These are phyloP conservation scores for Bufotes viridis DNA, from an alignment of 2,797 vertebrate species.

Conservation along the genomic window DNA sequence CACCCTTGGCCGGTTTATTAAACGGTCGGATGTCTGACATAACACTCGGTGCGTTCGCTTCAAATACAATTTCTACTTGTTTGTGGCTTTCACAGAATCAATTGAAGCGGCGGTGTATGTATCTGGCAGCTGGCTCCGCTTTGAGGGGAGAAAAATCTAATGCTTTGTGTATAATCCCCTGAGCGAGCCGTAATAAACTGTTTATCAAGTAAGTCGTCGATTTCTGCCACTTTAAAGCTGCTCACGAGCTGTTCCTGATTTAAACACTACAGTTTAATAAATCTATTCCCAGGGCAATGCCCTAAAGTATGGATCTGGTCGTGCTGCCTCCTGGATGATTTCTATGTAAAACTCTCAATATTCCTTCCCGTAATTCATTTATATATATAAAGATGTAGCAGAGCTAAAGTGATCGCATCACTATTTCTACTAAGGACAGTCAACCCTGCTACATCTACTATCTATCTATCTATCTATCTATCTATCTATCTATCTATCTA, in stretches of 20 bases:
- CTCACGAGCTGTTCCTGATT: slow-evolving; percentile 64
- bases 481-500: neutral
- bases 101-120: slow-evolving; percentile 65
- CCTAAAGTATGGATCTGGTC: neutral
- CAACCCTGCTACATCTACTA: neutral
- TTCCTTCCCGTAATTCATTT: slow-evolving; percentile 1
- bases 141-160: slow-evolving; percentile 49
- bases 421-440: neutral
- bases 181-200: slow-evolving; percentile 64
- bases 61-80: slow-evolving; percentile 67
- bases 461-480: slow-evolving; percentile 4
- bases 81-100: slow-evolving; percentile 66
- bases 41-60: slow-evolving; percentile 65
- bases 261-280: slow-evolving; percentile 18
- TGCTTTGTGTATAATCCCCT: slow-evolving; percentile 65
- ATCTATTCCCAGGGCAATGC: slow-evolving; percentile 9
- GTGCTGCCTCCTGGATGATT: neutral
- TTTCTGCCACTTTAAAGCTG: slow-evolving; percentile 59
- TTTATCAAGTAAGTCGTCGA: slow-evolving; percentile 59
- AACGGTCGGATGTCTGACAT: slow-evolving; percentile 61
- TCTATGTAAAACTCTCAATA: slow-evolving; percentile 6
- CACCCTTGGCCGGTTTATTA: slow-evolving; percentile 32
- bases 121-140: slow-evolving; percentile 67
- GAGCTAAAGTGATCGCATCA: neutral
- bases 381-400: neutral